A percentile compares a stretch with the other conserved stretches of the same genome.
Evolutionary conservation across 2,797 vertebrate genomes (phyloP).

Genomic region (Sebastes kiyomatsui): DNA sequence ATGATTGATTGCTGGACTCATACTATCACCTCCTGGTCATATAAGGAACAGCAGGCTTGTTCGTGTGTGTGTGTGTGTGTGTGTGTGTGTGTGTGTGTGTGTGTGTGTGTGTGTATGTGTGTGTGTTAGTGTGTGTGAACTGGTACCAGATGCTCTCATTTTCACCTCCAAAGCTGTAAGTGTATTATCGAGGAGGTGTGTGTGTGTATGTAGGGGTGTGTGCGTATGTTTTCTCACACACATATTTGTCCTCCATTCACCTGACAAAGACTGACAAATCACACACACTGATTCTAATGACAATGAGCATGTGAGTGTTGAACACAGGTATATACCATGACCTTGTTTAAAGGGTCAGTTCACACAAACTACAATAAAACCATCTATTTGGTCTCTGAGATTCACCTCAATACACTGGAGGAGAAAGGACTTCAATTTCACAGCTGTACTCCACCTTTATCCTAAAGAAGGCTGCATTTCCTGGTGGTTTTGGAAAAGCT

Average conservation of each 20-base stretch:
- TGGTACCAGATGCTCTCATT: constrained; percentile 48
- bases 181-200: not conserved
- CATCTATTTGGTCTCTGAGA: too few relatives aligned
- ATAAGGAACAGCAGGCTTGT: constrained; percentile 8
- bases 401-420: not conserved
- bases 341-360: not conserved
- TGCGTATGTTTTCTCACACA: not conserved
- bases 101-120: not conserved
- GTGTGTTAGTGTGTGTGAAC: not conserved
- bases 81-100: constrained; percentile 1
- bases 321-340: not conserved
- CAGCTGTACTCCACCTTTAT: not conserved
- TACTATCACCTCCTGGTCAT: constrained; percentile 37
- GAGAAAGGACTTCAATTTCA: not conserved
- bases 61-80: not conserved
- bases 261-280: not conserved
- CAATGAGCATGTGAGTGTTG: not conserved
- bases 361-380: not conserved
- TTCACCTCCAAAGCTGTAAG: constrained; percentile 49
- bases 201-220: not conserved
- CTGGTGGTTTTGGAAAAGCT: not conserved
- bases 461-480: not conserved
- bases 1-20: constrained; percentile 9
- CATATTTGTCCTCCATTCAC: not conserved
- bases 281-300: not conserved